phyloP scores from a whole-genome alignment of 2,797 vertebrate genomes.

The Sebastes cheni region DNA sequence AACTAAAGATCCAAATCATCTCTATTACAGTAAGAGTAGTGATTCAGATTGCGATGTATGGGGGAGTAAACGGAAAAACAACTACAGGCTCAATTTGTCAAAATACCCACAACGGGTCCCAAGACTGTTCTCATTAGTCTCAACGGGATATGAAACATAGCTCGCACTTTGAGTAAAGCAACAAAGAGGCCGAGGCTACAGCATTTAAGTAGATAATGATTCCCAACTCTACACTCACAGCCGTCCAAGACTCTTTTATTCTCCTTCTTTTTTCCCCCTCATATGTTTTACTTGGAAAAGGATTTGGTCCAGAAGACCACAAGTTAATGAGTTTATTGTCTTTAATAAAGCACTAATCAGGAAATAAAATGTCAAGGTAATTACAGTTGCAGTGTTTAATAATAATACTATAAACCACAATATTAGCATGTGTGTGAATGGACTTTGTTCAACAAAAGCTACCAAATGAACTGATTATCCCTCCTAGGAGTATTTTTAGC shows the following conservation, averaged over 20 bases:
- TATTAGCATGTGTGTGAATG: conserved; percentile 1
- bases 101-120: conserved; percentile 64
- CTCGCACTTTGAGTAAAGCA: conserved; percentile 52
- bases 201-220: conserved; percentile 67
- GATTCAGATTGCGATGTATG: conserved; percentile 71
- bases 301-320: neutral
- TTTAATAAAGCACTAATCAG: conserved; percentile 38
- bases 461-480: neutral
- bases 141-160: conserved; percentile 61
- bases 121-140: conserved; percentile 71
- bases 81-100: conserved; percentile 73
- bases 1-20: conserved; percentile 58
- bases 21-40: conserved; percentile 53
- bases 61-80: conserved; percentile 64
- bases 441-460: neutral
- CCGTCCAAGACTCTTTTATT: conserved; percentile 3
- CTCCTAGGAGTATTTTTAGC: conserved; percentile 22
- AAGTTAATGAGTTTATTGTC: conserved; percentile 52
- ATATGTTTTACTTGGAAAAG: conserved; percentile 41
- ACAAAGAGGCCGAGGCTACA: conserved; percentile 33
- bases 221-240: conserved; percentile 43
- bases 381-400: conserved; percentile 13
- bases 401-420: neutral
- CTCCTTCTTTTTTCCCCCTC: neutral
- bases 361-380: conserved; percentile 26